Percentiles rank a stretch among this genome's conserved stretches.
Conservation (phyloP, 2,888 invertebrate species). For the Noctua comes region DNA sequence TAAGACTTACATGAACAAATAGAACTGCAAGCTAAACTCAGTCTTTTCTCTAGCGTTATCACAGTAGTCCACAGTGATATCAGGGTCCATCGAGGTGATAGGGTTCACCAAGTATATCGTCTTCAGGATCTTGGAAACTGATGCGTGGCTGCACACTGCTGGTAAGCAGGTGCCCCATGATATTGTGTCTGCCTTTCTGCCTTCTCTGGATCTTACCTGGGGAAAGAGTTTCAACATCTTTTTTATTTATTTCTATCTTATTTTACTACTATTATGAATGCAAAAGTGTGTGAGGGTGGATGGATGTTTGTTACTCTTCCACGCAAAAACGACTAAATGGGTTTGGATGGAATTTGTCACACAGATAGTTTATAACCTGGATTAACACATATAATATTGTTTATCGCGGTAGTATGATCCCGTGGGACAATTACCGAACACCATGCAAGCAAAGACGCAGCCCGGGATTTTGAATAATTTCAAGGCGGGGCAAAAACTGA, state of each 20-base stretch:
- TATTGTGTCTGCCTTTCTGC: conserved; percentile 63
- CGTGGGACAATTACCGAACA: not conserved
- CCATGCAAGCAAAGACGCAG: not conserved
- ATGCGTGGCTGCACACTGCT: conserved; percentile 63
- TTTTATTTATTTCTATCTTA: not conserved
- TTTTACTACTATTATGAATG: not conserved
- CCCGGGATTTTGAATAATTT: too few species aligned
- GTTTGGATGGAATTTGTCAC: not conserved
- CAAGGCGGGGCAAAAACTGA: too few species aligned
- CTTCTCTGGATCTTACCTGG: conserved; percentile 59
- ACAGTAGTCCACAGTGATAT: conserved; percentile 64
- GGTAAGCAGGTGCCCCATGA: conserved; percentile 74
- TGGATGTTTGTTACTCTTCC: not conserved
- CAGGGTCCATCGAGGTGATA: conserved; percentile 53
- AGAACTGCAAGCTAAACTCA: conserved; percentile 51
- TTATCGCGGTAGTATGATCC: not conserved
- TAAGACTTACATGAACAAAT: conserved; percentile 66
- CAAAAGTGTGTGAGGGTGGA: not conserved
- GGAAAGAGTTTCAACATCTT: not conserved
- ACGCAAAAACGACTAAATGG: not conserved
- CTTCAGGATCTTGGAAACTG: conserved; percentile 67
- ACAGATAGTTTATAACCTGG: not conserved
- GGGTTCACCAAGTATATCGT: conserved; percentile 65
- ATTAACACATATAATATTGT: not conserved
- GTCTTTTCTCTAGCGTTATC: conserved; percentile 51